These are phyloP conservation scores for Neuroterus valhalla DNA, from an alignment of 1,140 invertebrate genomes.

Conservation along the genomic window DNA sequence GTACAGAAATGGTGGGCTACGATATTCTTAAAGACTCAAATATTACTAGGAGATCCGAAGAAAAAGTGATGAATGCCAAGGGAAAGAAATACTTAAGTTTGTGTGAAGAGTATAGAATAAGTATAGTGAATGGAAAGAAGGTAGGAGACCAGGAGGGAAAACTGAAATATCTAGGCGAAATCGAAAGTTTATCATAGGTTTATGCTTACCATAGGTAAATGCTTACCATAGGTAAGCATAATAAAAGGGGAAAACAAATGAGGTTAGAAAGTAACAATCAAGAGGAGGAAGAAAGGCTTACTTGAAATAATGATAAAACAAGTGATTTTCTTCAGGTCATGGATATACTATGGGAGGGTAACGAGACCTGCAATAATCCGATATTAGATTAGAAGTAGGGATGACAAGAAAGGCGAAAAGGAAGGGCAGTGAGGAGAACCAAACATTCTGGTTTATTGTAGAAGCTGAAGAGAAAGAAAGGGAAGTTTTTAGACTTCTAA, in stretches of 20 bases:
- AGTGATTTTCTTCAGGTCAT: no score
- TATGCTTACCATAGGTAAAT: slow-evolving; percentile 31
- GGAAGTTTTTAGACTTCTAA: no score
- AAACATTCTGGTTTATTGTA: no score
- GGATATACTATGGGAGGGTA: no score
- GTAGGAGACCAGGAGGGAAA: slow-evolving; percentile 40
- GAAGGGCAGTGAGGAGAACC: no score
- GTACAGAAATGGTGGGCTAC: not conserved
- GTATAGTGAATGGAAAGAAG: slow-evolving; percentile 36
- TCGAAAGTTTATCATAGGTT: slow-evolving; percentile 17
- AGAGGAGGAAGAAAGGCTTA: no score
- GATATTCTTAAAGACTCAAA: not conserved
- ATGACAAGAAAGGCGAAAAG: no score
- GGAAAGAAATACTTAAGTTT: slow-evolving; percentile 37
- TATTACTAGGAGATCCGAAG: slow-evolving; percentile 29
- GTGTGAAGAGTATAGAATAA: slow-evolving; percentile 26
- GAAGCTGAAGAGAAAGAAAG: no score
- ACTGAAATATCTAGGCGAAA: slow-evolving; percentile 33
- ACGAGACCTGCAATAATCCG: no score
- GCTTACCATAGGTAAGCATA: not conserved
- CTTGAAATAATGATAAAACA: no score
- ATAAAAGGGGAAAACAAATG: not conserved
- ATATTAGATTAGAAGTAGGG: no score
- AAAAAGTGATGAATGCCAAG: slow-evolving; percentile 37
- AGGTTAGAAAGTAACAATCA: not conserved